Evolutionary conservation across 2,113 vertebrate species (phyloP).

Genomic region (Zosterops japonicus): DNA sequence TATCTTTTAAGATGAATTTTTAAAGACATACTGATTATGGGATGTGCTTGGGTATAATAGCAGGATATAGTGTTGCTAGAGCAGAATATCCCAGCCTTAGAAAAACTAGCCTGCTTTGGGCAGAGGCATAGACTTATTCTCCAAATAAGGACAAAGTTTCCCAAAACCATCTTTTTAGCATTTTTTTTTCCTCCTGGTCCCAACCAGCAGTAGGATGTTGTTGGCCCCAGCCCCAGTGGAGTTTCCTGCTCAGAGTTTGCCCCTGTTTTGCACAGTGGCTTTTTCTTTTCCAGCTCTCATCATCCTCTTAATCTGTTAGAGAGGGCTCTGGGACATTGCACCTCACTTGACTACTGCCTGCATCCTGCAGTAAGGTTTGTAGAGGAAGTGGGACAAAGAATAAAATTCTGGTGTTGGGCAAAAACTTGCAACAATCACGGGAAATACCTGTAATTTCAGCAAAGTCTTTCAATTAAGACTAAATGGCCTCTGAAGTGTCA

Average conservation of each 20-base stretch:
- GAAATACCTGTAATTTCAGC: constrained; percentile 42
- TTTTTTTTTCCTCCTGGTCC: not conserved
- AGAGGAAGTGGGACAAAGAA: constrained; percentile 47
- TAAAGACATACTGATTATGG: not conserved
- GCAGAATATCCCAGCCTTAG: not conserved
- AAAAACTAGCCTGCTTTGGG: not conserved
- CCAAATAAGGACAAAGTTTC: constrained; percentile 46
- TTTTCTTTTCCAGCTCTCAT: not conserved
- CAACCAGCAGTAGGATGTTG: constrained; percentile 20
- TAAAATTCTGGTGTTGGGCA: constrained; percentile 7
- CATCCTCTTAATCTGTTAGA: not conserved
- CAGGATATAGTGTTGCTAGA: not conserved
- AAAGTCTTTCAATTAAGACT: not conserved
- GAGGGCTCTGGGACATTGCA: not conserved
- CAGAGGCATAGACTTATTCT: not conserved
- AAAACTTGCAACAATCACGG: constrained; percentile 9
- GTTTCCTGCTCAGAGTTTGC: constrained; percentile 33
- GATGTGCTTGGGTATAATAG: not conserved
- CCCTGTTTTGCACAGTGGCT: not conserved
- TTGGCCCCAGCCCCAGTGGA: not conserved
- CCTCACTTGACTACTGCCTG: constrained; percentile 7
- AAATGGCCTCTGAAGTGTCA: not conserved
- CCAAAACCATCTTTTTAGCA: not conserved
- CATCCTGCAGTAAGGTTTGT: constrained; percentile 47
- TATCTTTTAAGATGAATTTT: not conserved